Conservation (phyloP, 2,797 vertebrate species). For the Acanthis flammea region DNA sequence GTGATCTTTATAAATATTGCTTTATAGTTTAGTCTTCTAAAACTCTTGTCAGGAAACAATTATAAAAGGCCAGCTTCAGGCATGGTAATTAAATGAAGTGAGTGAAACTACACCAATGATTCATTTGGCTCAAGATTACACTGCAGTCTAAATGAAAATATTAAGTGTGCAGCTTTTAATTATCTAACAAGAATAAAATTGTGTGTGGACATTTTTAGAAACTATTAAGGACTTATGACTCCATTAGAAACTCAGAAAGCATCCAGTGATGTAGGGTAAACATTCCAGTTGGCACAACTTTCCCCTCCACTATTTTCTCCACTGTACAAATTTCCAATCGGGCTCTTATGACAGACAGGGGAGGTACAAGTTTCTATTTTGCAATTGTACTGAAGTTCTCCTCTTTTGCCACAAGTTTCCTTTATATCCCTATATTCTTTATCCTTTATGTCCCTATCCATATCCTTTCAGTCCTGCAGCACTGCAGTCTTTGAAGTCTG, state of each 20-base stretch:
- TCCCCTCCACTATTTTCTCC: background rate
- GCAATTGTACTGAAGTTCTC: background rate
- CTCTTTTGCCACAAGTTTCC: background rate
- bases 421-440: background rate
- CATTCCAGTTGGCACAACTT: background rate
- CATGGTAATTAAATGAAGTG: background rate
- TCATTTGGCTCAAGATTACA: background rate
- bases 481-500: background rate
- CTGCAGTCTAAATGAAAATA: background rate
- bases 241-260: background rate
- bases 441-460: background rate
- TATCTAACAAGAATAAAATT: background rate
- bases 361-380: background rate
- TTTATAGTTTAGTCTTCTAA: background rate
- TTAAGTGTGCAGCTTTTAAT: background rate
- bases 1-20: background rate
- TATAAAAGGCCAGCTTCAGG: background rate
- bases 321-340: background rate
- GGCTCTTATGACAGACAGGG: background rate
- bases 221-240: background rate
- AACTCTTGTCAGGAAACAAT: conserved; percentile 4
- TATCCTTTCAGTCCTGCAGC: background rate
- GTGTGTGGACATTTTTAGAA: background rate
- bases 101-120: background rate
- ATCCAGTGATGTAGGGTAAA: background rate